Percentiles rank a stretch among this genome's conserved stretches.
Conservation (phyloP, 2,888 invertebrate species). For the Diplazon laetatorius region DNA sequence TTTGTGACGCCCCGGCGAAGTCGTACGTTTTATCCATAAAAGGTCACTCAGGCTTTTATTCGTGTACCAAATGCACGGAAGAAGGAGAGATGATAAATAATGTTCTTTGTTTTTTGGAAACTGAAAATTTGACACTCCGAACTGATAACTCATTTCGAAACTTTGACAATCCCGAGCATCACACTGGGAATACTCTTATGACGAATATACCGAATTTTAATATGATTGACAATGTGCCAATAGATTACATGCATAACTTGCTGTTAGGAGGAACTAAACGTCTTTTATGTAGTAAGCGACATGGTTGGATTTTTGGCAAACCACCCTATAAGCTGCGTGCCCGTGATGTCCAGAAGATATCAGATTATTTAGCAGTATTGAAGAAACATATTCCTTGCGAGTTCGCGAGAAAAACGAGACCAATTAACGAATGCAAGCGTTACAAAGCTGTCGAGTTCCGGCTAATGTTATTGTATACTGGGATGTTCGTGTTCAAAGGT, state of each 20-base stretch:
- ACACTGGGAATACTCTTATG: conserved; percentile 61
- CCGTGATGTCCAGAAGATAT: conserved; percentile 45
- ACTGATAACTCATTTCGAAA: conserved; percentile 61
- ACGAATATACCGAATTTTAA: conserved; percentile 66
- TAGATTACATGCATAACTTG: conserved; percentile 62
- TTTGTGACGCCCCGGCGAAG: conserved; percentile 67
- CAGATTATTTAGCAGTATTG: conserved; percentile 23
- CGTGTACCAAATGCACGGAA: conserved; percentile 64
- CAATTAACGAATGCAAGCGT: conserved; percentile 59
- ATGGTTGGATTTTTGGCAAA: conserved; percentile 59
- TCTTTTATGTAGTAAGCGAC: conserved; percentile 52
- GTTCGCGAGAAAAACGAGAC: conserved; percentile 66
- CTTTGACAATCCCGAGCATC: conserved; percentile 62
- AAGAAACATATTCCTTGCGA: conserved; percentile 65
- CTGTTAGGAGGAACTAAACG: conserved; percentile 50
- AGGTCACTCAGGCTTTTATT: conserved; percentile 64
- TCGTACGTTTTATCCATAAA: conserved; percentile 60
- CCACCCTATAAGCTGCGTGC: conserved; percentile 50
- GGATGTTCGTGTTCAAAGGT: conserved; percentile 57
- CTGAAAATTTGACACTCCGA: conserved; percentile 50
- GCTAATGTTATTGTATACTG: conserved; percentile 59
- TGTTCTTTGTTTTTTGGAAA: conserved; percentile 63
- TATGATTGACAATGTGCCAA: conserved; percentile 66
- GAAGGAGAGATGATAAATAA: conserved; percentile 64
- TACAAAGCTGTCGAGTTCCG: conserved; percentile 67